Evolutionary conservation across 2,113 vertebrate species (phyloP).

Genomic region (Abramis brama): DNA sequence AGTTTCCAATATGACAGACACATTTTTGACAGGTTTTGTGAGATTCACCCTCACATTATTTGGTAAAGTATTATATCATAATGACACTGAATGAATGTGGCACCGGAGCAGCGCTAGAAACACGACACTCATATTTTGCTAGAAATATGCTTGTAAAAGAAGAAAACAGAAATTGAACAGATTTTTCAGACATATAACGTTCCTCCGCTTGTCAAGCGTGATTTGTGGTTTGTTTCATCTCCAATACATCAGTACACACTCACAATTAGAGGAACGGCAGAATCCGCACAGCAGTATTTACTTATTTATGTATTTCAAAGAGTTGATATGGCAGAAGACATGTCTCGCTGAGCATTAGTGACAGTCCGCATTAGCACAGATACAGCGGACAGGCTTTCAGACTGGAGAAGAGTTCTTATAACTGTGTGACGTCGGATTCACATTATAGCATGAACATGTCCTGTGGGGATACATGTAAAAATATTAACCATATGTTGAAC

Average conservation of each 20-base stretch:
- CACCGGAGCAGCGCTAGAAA: background rate
- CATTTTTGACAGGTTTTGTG: background rate
- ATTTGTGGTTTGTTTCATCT: conserved; percentile 75
- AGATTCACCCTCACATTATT: background rate
- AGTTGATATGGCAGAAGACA: conserved; percentile 56
- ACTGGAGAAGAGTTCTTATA: background rate
- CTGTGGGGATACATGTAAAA: background rate
- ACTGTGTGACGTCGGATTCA: background rate
- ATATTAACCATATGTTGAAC: too few species aligned
- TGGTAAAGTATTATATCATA: background rate
- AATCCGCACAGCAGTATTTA: conserved; percentile 68
- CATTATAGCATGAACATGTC: conserved; percentile 46
- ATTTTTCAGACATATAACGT: conserved; percentile 63
- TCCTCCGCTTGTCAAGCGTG: conserved; percentile 66
- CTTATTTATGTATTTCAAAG: conserved; percentile 69
- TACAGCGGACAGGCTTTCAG: conserved; percentile 55
- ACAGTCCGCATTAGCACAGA: conserved; percentile 65
- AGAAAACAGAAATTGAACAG: conserved; percentile 57
- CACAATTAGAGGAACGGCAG: conserved; percentile 70
- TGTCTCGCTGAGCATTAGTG: conserved; percentile 58
- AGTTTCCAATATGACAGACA: background rate
- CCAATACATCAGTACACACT: conserved; percentile 67
- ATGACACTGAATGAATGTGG: background rate
- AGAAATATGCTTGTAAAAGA: conserved; percentile 27
- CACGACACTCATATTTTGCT: background rate